Conservation (phyloP, 2,797 vertebrate species). For the Scleropages formosus region DNA sequence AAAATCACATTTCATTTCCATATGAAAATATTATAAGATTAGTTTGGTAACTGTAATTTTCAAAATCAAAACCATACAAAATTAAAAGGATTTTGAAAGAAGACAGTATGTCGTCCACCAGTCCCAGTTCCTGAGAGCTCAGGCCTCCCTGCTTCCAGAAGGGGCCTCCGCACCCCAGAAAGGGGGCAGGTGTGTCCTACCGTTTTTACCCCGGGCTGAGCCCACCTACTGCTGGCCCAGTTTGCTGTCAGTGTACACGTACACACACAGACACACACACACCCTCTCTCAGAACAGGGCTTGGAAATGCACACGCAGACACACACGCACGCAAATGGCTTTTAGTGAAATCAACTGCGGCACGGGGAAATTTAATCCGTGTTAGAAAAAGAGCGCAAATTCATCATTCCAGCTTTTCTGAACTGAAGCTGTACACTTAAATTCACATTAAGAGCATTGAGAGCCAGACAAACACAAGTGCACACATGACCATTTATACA, state of each 20-base stretch:
- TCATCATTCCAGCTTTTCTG: neutral
- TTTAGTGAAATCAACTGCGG: too few species aligned
- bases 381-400: neutral
- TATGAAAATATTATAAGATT: too few species aligned
- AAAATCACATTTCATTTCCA: too few species aligned
- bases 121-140: too few species aligned
- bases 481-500: constrained; percentile 15
- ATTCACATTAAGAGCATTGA: neutral
- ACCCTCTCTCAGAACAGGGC: too few species aligned
- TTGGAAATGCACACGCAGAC: too few species aligned
- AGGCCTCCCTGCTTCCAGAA: constrained; percentile 35
- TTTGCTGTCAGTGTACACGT: constrained; percentile 28
- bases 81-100: neutral
- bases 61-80: neutral
- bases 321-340: too few species aligned
- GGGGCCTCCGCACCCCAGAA: constrained; percentile 41
- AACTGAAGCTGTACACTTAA: constrained; percentile 33
- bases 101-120: neutral
- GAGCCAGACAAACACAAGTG: neutral
- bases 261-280: too few species aligned
- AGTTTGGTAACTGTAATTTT: too few species aligned
- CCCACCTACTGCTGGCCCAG: constrained; percentile 38
- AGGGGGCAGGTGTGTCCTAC: constrained; percentile 46
- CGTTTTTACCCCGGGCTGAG: constrained; percentile 48
- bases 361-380: too few species aligned